Percentiles rank a stretch among this genome's conserved stretches.
phyloP scores from a whole-genome alignment of 2,797 vertebrate genomes.

The Sebastes vulpes region DNA sequence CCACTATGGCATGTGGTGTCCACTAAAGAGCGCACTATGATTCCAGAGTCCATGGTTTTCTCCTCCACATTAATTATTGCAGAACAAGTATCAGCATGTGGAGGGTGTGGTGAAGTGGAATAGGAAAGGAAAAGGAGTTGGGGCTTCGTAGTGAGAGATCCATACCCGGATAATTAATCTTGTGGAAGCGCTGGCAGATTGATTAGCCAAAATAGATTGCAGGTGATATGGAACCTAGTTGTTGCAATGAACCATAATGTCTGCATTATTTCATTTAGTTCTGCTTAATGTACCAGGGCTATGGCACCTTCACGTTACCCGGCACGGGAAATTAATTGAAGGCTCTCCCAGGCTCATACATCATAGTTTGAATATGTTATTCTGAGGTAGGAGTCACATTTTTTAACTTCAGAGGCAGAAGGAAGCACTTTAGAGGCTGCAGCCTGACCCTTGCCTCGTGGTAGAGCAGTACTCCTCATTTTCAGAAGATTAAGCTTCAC shows the following conservation, averaged over 20 bases:
- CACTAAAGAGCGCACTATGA: not conserved
- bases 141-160: conserved; percentile 26
- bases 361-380: conserved; percentile 74
- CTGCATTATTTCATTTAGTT: conserved; percentile 85
- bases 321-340: conserved; percentile 76
- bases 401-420: conserved; percentile 45
- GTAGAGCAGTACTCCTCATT: conserved; percentile 11
- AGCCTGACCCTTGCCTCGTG: not conserved
- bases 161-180: conserved; percentile 70
- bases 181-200: conserved; percentile 75
- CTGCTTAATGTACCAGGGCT: conserved; percentile 79
- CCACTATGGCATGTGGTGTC: not conserved
- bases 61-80: conserved; percentile 10
- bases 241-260: conserved; percentile 84
- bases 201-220: conserved; percentile 83
- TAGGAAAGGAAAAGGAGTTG: conserved; percentile 6
- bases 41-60: not conserved
- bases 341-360: conserved; percentile 59
- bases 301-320: conserved; percentile 62
- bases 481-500: not conserved
- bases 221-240: conserved; percentile 82
- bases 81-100: conserved; percentile 5
- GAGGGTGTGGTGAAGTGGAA: not conserved
- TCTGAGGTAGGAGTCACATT: conserved; percentile 42
- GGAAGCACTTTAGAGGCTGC: conserved; percentile 23